Conservation (phyloP, 2,888 invertebrate genomes). For the Dexiosoma caninum region DNA sequence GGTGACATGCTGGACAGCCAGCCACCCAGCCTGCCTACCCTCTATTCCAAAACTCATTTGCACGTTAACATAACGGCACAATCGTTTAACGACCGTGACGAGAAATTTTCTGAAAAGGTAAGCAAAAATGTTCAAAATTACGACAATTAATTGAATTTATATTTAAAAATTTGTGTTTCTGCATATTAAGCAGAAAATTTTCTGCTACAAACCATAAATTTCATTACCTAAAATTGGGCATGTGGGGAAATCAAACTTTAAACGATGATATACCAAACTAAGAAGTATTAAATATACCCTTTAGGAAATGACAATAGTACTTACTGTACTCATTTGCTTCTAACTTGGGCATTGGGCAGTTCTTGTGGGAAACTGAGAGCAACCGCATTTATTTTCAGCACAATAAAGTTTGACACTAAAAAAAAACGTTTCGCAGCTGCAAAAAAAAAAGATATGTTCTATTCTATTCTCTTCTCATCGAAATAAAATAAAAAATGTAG, state of each 20-base stretch:
- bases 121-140: slow-evolving; percentile 52
- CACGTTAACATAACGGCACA: slow-evolving; percentile 10
- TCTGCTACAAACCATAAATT: slow-evolving; percentile 22
- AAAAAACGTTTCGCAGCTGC: too few species aligned
- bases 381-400: too few species aligned
- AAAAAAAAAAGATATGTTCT: too few species aligned
- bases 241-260: not conserved
- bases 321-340: too few species aligned
- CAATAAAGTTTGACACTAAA: too few species aligned
- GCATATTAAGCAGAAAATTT: slow-evolving; percentile 59
- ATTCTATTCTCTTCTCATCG: too few species aligned
- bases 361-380: too few species aligned
- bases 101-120: slow-evolving; percentile 44
- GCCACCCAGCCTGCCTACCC: not conserved
- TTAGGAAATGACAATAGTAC: too few species aligned
- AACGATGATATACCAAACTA: not conserved
- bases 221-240: not conserved
- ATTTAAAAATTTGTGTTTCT: slow-evolving; percentile 51
- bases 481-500: too few species aligned
- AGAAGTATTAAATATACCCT: too few species aligned
- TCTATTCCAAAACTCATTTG: not conserved
- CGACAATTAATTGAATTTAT: slow-evolving; percentile 57
- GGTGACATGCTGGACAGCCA: not conserved
- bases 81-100: slow-evolving; percentile 53
- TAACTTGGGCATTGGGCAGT: too few species aligned